These are phyloP conservation scores for Drosophila koepferae DNA, from an alignment of 2,888 invertebrate genomes.

Conservation along the genomic window DNA sequence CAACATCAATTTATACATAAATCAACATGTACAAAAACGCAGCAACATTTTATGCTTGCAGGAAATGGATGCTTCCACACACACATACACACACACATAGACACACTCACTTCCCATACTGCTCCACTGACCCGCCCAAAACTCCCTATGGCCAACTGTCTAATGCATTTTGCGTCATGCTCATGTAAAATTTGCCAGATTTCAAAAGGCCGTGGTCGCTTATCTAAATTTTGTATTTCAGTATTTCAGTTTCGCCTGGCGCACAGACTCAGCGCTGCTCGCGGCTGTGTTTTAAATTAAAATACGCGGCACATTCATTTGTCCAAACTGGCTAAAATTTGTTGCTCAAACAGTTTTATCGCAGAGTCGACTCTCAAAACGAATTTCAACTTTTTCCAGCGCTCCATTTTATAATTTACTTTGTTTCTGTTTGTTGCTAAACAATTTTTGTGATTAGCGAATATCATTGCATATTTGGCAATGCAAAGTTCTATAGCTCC, in stretches of 20 bases:
- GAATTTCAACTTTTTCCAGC: background rate
- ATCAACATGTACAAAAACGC: constrained; percentile 66
- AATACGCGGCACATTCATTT: constrained; percentile 46
- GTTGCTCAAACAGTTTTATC: background rate
- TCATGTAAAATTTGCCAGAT: constrained; percentile 45
- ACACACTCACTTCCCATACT: no score
- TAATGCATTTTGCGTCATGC: constrained; percentile 37
- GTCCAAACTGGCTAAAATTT: constrained; percentile 25
- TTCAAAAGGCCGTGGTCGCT: constrained; percentile 48
- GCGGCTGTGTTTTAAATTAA: constrained; percentile 45
- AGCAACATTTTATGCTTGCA: constrained; percentile 25
- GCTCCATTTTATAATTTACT: constrained; percentile 6
- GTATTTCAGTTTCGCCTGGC: background rate
- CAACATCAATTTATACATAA: constrained; percentile 71
- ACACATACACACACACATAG: background rate
- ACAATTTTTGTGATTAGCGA: constrained; percentile 3
- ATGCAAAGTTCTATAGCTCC: background rate
- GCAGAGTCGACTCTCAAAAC: background rate
- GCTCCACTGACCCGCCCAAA: background rate
- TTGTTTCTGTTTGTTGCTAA: constrained; percentile 5
- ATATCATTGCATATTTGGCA: background rate
- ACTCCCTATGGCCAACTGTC: constrained; percentile 5
- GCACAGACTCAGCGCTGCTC: background rate
- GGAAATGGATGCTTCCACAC: constrained; percentile 17
- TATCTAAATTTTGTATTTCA: constrained; percentile 28